A percentile compares a stretch with the other conserved stretches of the same genome.
These are phyloP conservation scores for Anagrus nilaparvatae DNA, from an alignment of 1,140 invertebrate genomes.

Conservation along the genomic window DNA sequence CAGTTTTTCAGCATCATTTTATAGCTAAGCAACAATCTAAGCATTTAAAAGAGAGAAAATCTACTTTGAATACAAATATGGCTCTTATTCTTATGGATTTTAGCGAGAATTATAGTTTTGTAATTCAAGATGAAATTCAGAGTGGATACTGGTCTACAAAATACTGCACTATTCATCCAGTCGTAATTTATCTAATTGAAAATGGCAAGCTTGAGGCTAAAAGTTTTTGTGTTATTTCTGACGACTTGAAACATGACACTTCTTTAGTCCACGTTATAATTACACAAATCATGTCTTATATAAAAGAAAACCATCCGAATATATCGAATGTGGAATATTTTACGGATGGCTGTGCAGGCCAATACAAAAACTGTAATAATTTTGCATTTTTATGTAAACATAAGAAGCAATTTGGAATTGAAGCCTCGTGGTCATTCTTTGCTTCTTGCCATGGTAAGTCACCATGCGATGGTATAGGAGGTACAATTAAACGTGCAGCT, in stretches of 20 bases:
- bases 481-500: neutral
- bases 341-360: neutral
- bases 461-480: neutral
- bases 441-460: neutral
- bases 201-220: conserved; percentile 2
- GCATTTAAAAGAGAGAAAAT: conserved; percentile 8
- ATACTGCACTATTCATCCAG: conserved; percentile 12
- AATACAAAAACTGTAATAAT: neutral
- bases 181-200: conserved; percentile 6
- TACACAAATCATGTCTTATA: neutral
- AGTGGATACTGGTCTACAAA: conserved; percentile 11
- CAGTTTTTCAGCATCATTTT: conserved; percentile 11
- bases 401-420: neutral
- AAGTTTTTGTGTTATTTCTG: neutral
- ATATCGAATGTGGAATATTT: neutral
- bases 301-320: neutral
- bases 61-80: neutral
- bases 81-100: conserved; percentile 12
- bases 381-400: neutral
- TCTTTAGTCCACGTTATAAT: neutral
- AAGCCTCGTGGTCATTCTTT: neutral
- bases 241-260: neutral
- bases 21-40: conserved; percentile 10
- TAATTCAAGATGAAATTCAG: conserved; percentile 11
- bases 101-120: conserved; percentile 13